A percentile compares a stretch with the other conserved stretches of the same genome.
These are phyloP conservation scores for Phalacrocorax aristotelis DNA, from an alignment of 2,113 vertebrate species.

Conservation along the genomic window DNA sequence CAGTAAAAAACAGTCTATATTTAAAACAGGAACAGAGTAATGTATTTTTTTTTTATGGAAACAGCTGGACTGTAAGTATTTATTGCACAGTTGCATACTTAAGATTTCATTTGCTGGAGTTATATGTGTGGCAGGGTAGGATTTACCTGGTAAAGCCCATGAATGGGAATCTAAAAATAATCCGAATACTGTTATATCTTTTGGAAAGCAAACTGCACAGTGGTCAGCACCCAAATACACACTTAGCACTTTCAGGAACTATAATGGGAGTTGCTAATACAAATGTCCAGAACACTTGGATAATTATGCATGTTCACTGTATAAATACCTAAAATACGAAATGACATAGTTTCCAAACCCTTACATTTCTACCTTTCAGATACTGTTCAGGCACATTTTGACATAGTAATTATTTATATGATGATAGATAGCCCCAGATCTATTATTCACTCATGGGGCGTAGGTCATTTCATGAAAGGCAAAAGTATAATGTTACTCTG, in stretches of 20 bases:
- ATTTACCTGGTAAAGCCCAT: not conserved
- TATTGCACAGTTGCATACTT: not conserved
- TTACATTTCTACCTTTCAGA: not conserved
- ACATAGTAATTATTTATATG: slow-evolving; percentile 29
- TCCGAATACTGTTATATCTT: not conserved
- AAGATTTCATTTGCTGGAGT: not conserved
- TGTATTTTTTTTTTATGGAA: not conserved
- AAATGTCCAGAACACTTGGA: not conserved
- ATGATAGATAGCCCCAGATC: not conserved
- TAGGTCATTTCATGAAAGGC: slow-evolving; percentile 8
- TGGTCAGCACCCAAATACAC: not conserved
- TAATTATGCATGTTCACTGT: not conserved
- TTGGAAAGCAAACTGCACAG: not conserved
- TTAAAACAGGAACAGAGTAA: not conserved
- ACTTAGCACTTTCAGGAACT: not conserved
- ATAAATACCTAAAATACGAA: not conserved
- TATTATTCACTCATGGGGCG: slow-evolving; percentile 32
- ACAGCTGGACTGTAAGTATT: not conserved
- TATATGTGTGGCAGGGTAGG: not conserved
- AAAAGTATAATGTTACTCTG: slow-evolving; percentile 30
- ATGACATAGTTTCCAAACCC: not conserved
- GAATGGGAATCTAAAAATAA: not conserved
- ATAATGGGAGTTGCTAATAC: not conserved
- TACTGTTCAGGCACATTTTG: not conserved
- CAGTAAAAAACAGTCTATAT: not conserved